Percentiles rank a stretch among this genome's conserved stretches.
These are phyloP conservation scores for Ptychodera flava DNA, from an alignment of 35 echinoderm and acorn worm genomes.

Conservation along the genomic window DNA sequence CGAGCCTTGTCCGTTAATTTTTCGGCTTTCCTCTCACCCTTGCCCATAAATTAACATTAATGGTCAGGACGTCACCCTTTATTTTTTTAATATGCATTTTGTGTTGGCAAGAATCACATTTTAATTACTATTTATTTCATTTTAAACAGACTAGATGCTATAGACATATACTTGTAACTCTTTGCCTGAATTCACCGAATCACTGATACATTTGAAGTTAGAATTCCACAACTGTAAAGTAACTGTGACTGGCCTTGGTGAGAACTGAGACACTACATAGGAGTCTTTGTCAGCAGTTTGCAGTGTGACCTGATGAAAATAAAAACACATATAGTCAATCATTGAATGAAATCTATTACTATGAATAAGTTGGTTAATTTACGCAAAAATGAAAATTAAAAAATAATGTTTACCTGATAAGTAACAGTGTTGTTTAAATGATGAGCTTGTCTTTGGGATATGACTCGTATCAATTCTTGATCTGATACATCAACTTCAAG, in stretches of 20 bases:
- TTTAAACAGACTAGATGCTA: neutral
- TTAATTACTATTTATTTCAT: neutral
- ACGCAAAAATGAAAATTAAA: too few relatives aligned
- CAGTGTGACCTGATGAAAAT: neutral
- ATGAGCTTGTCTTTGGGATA: neutral
- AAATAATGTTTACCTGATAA: constrained; percentile 17
- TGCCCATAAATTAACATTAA: too few relatives aligned
- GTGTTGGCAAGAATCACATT: neutral
- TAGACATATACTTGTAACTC: neutral
- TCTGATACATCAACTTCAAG: neutral
- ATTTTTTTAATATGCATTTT: too few relatives aligned
- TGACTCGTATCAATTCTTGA: neutral
- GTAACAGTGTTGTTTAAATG: constrained; percentile 6
- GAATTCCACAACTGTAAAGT: constrained; percentile 5
- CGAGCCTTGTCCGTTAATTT: too few relatives aligned
- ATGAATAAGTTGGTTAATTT: too few relatives aligned
- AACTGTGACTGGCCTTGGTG: neutral
- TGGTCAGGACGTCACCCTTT: too few relatives aligned
- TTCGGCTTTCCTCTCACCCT: too few relatives aligned
- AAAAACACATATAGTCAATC: too few relatives aligned
- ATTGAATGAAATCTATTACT: too few relatives aligned
- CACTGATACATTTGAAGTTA: constrained; percentile 1
- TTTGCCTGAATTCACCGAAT: neutral
- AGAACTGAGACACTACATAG: neutral
- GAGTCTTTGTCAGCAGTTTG: neutral